Conservation (phyloP, 2,113 vertebrate genomes). For the Mirza zaza region DNA sequence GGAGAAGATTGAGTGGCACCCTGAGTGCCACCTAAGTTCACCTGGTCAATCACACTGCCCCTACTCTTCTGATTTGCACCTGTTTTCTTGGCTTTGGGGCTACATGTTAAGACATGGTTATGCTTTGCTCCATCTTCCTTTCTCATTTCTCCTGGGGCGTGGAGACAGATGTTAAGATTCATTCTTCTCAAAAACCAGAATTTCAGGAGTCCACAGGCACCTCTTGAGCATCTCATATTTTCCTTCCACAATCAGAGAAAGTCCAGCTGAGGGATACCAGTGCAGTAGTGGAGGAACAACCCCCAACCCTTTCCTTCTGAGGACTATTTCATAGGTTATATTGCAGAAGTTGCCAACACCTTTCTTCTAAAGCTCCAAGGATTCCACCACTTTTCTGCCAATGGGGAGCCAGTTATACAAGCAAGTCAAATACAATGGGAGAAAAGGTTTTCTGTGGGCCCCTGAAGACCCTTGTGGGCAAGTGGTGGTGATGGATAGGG, state of each 20-base stretch:
- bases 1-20: background rate
- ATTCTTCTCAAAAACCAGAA: background rate
- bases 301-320: background rate
- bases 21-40: background rate
- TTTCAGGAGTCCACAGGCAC: background rate
- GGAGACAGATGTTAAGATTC: background rate
- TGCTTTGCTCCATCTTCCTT: background rate
- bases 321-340: background rate
- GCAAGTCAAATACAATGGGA: background rate
- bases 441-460: background rate
- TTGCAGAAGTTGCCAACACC: background rate
- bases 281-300: background rate
- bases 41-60: background rate
- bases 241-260: background rate
- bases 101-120: background rate
- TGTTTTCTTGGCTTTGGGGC: background rate
- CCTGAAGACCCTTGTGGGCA: no score
- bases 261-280: background rate
- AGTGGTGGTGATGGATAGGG: background rate
- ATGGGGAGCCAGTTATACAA: background rate
- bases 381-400: background rate
- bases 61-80: background rate
- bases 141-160: background rate
- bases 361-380: background rate
- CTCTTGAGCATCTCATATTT: background rate